Evolutionary conservation across 2,797 vertebrate species (phyloP).

Genomic region (Sebastes diploproa): DNA sequence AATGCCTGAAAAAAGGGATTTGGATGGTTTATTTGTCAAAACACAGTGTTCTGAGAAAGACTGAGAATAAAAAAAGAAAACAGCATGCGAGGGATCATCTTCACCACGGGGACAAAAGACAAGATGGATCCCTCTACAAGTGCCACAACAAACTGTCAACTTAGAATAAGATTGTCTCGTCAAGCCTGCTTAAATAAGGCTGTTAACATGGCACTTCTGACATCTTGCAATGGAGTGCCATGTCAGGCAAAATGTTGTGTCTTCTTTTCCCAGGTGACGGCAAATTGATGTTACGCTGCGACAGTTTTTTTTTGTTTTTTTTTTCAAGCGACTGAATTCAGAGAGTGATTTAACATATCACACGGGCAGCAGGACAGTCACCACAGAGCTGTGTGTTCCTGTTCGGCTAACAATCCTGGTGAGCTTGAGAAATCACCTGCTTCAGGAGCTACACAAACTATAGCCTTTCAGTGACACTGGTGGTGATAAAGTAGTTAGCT

Average conservation of each 20-base stretch:
- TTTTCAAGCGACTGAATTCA: constrained; percentile 30
- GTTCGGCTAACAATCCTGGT: constrained; percentile 14
- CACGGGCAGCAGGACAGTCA: constrained; percentile 11
- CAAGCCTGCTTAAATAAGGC: constrained; percentile 69
- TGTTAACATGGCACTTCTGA: constrained; percentile 69
- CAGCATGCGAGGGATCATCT: constrained; percentile 60
- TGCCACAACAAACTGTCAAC: constrained; percentile 75
- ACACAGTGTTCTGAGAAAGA: constrained; percentile 53
- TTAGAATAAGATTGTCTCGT: constrained; percentile 69
- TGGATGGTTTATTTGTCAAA: constrained; percentile 67
- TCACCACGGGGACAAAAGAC: constrained; percentile 71
- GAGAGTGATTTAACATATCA: constrained; percentile 36
- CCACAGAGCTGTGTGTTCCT: not conserved
- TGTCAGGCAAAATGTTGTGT: constrained; percentile 56
- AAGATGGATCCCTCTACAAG: constrained; percentile 66
- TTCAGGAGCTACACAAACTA: constrained; percentile 25
- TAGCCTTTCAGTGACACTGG: constrained; percentile 41
- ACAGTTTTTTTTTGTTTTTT: not conserved
- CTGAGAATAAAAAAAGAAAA: constrained; percentile 28
- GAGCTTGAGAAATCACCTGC: constrained; percentile 34
- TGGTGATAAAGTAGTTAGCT: constrained; percentile 67
- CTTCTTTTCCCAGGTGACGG: constrained; percentile 55
- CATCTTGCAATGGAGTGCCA: constrained; percentile 46
- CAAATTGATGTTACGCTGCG: constrained; percentile 60
- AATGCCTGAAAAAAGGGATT: constrained; percentile 46